Conservation (phyloP, 2,888 invertebrate genomes). For the Tanypteryx hageni region DNA sequence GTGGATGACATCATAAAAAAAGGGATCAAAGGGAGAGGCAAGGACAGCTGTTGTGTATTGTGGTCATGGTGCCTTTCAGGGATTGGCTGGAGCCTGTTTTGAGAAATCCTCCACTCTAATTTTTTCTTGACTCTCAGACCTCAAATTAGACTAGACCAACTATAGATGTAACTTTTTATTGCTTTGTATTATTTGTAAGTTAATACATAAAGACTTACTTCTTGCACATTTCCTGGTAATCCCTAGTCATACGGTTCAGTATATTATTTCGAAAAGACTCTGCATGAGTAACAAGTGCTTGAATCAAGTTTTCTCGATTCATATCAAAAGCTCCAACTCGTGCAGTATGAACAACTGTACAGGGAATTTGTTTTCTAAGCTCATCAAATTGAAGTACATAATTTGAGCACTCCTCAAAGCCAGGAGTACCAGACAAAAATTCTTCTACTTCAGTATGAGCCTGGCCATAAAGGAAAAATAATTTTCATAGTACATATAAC, state of each 20-base stretch:
- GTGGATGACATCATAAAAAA: too few species aligned
- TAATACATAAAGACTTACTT: conserved; percentile 77
- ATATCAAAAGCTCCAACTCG: conserved; percentile 91
- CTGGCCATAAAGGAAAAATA: conserved; percentile 72
- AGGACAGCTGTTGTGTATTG: too few species aligned
- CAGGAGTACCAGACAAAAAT: conserved; percentile 81
- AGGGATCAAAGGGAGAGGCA: too few species aligned
- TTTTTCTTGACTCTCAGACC: too few species aligned
- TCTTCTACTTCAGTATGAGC: conserved; percentile 80
- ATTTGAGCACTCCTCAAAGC: conserved; percentile 74
- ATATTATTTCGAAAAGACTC: conserved; percentile 83
- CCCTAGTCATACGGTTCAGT: conserved; percentile 84
- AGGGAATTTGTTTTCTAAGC: conserved; percentile 76
- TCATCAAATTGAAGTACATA: conserved; percentile 76
- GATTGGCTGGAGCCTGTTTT: too few species aligned
- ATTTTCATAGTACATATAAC: conserved; percentile 20
- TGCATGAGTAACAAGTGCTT: conserved; percentile 83
- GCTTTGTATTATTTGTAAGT: too few species aligned
- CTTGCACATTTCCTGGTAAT: conserved; percentile 88
- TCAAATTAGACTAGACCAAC: too few species aligned
- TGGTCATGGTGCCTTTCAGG: too few species aligned
- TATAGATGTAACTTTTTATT: too few species aligned
- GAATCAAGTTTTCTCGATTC: conserved; percentile 87
- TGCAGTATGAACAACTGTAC: conserved; percentile 80
- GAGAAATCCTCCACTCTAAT: too few species aligned